Percentiles rank a stretch among this genome's conserved stretches.
Evolutionary conservation across 2,113 vertebrate species (phyloP).

Genomic region (Alaudala cheleensis): DNA sequence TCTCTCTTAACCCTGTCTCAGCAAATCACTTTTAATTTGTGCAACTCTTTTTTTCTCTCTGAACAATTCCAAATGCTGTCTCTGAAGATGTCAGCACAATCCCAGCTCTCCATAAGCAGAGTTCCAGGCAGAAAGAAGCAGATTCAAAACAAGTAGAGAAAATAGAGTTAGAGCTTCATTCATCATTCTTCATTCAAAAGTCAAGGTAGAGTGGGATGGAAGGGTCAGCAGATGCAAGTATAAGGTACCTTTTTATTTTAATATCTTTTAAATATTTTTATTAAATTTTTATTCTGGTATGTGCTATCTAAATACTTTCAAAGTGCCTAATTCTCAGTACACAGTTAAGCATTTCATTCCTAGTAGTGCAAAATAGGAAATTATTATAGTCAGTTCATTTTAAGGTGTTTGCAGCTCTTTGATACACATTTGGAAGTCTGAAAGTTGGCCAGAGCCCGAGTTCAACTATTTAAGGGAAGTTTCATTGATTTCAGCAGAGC

Average conservation of each 20-base stretch:
- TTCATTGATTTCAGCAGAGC: neutral
- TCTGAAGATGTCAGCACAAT: neutral
- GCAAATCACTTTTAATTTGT: neutral
- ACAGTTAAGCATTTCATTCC: neutral
- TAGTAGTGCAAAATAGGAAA: neutral
- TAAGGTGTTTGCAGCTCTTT: conserved; percentile 6
- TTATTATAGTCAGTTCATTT: neutral
- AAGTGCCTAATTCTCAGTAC: neutral
- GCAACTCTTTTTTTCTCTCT: neutral
- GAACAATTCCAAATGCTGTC: neutral
- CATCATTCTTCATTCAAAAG: neutral
- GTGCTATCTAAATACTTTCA: neutral
- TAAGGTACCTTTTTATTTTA: neutral
- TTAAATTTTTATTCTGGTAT: neutral
- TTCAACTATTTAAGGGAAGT: neutral
- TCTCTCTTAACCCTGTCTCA: neutral
- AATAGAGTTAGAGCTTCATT: neutral
- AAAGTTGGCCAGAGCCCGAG: neutral
- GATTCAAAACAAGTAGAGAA: neutral
- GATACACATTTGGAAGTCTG: conserved; percentile 22
- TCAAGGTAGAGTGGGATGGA: neutral
- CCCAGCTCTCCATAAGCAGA: neutral
- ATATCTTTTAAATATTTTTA: neutral
- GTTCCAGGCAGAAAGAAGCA: neutral
- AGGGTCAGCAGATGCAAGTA: neutral